Evolutionary conservation across 1,140 invertebrate species (phyloP).

Genomic region (Monomorium pharaonis): DNA sequence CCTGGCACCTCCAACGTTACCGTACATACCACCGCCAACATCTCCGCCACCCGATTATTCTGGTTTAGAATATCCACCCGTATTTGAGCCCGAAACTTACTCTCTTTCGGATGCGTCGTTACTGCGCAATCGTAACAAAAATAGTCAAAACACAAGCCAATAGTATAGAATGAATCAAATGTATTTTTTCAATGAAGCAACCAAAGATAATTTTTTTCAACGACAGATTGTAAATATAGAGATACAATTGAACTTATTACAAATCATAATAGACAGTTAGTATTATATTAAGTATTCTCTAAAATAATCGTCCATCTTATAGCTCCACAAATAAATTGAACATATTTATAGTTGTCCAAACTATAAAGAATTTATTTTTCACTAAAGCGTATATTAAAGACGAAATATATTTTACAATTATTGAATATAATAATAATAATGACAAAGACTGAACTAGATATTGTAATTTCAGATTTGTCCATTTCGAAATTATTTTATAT

Average conservation of each 20-base stretch:
- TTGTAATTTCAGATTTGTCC: constrained; percentile 12
- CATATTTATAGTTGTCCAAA: constrained; percentile 26
- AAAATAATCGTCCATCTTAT: constrained; percentile 70
- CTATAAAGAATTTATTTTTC: constrained; percentile 32
- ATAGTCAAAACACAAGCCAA: constrained; percentile 37
- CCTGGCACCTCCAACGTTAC: constrained; percentile 77
- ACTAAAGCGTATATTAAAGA: constrained; percentile 2
- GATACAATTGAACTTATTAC: constrained; percentile 42
- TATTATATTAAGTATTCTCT: constrained; percentile 60
- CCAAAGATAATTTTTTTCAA: constrained; percentile 18
- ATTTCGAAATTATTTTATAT: constrained; percentile 35
- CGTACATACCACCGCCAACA: constrained; percentile 82
- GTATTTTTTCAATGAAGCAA: constrained; percentile 38
- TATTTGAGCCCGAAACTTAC: constrained; percentile 93
- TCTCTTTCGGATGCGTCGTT: constrained; percentile 87
- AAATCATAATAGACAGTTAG: constrained; percentile 27
- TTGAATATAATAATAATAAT: constrained; percentile 1
- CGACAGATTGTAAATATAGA: constrained; percentile 32
- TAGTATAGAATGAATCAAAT: constrained; percentile 33
- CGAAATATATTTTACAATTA: constrained; percentile 28
- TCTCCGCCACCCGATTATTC: constrained; percentile 88
- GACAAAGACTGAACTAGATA: constrained; percentile 60
- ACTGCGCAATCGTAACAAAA: constrained; percentile 76
- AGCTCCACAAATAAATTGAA: constrained; percentile 8
- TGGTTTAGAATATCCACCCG: constrained; percentile 92